Percentiles rank a stretch among this genome's conserved stretches.
Conservation (phyloP, 1,140 invertebrate genomes). For the Microvelia longipes region DNA sequence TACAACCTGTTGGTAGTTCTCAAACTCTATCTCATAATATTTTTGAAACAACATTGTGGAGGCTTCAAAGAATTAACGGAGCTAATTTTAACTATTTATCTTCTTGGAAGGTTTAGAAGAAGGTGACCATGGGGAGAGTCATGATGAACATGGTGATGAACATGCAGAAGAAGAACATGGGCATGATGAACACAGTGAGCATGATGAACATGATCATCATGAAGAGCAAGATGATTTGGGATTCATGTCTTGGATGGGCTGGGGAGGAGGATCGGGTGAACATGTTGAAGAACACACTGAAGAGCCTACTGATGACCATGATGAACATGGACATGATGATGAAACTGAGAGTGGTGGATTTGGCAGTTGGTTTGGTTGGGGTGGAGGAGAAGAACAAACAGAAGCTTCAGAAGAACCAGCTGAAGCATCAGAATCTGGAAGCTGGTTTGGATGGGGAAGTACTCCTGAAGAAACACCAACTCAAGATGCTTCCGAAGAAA, state of each 20-base stretch:
- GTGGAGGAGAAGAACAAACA: not conserved
- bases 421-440: conserved; percentile 29
- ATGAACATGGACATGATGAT: not conserved
- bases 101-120: conserved; percentile 28
- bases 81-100: no score
- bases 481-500: conserved; percentile 25
- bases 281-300: conserved; percentile 8
- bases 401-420: conserved; percentile 1
- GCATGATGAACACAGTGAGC: conserved; percentile 6
- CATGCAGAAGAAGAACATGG: conserved; percentile 21
- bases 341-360: not conserved
- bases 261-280: conserved; percentile 22
- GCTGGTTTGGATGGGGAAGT: conserved; percentile 9
- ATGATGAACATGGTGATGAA: conserved; percentile 26
- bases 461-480: conserved; percentile 26
- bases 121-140: conserved; percentile 25
- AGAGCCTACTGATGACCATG: no score
- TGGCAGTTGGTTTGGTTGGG: not conserved
- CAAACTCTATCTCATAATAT: no score
- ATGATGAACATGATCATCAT: conserved; percentile 2
- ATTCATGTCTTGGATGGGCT: not conserved
- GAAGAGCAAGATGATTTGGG: not conserved
- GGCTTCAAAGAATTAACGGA: no score
- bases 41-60: no score
- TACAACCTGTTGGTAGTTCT: no score